A percentile compares a stretch with the other conserved stretches of the same genome.
Conservation (phyloP, 2,888 invertebrate genomes). For the Bruchidius siliquastri region DNA sequence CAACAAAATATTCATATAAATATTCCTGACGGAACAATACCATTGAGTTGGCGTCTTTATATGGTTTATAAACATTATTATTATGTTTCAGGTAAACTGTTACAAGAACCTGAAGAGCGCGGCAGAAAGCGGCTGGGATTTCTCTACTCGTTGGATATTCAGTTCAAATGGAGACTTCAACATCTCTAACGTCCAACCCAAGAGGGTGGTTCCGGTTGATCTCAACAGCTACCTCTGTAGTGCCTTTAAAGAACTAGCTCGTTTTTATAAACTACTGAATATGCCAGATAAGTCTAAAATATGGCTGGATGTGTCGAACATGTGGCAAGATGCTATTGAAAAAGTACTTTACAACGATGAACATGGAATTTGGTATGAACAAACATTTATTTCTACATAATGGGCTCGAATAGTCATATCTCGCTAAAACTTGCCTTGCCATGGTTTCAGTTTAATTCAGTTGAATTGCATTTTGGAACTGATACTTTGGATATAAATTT, state of each 20-base stretch:
- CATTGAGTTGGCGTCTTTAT: no score
- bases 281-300: conserved; percentile 48
- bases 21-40: no score
- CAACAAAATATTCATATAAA: no score
- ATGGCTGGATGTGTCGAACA: conserved; percentile 53
- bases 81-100: conserved; percentile 20
- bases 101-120: conserved; percentile 32
- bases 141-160: conserved; percentile 76
- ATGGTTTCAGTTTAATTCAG: no score
- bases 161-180: conserved; percentile 54
- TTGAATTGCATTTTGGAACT: no score
- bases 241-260: conserved; percentile 59
- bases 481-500: no score
- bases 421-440: no score
- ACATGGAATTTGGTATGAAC: conserved; percentile 64
- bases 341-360: conserved; percentile 69
- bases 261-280: conserved; percentile 54
- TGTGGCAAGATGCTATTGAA: conserved; percentile 59
- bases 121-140: conserved; percentile 88
- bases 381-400: no score
- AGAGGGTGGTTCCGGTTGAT: conserved; percentile 73
- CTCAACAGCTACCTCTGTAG: conserved; percentile 72
- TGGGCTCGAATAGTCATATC: no score
- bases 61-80: no score
- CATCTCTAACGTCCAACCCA: conserved; percentile 61